Percentiles rank a stretch among this genome's conserved stretches.
These are phyloP conservation scores for Apotomis turbidana DNA, from an alignment of 2,888 invertebrate genomes.

Conservation along the genomic window DNA sequence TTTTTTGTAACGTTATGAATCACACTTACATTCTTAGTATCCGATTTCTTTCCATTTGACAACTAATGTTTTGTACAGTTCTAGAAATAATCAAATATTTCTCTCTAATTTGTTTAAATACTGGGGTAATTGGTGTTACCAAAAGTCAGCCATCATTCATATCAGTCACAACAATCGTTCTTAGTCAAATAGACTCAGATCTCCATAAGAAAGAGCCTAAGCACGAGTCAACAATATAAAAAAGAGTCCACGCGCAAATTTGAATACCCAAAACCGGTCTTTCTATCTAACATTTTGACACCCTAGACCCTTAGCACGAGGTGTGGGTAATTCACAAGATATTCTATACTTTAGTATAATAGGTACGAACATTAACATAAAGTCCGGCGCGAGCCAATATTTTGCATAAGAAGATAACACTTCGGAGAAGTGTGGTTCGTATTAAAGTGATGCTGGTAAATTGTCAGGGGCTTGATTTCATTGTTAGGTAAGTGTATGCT, in stretches of 20 bases:
- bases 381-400: conserved; percentile 80
- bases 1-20: background rate
- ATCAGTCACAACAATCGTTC: background rate
- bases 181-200: conserved; percentile 48
- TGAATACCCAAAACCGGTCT: conserved; percentile 72
- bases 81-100: background rate
- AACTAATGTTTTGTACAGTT: background rate
- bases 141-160: background rate
- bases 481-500: conserved; percentile 56
- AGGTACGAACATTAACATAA: conserved; percentile 77
- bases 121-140: no score
- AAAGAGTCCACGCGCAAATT: conserved; percentile 80
- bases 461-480: conserved; percentile 53
- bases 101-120: no score
- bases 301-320: conserved; percentile 70
- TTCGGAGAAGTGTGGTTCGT: conserved; percentile 67
- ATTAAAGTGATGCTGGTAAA: conserved; percentile 56
- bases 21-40: background rate
- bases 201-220: conserved; percentile 69
- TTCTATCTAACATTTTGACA: conserved; percentile 66
- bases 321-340: conserved; percentile 50
- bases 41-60: background rate
- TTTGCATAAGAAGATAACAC: conserved; percentile 80
- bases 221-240: conserved; percentile 76
- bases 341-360: conserved; percentile 64